phyloP scores from a whole-genome alignment of 2,797 vertebrate species.

The Bufotes viridis region DNA sequence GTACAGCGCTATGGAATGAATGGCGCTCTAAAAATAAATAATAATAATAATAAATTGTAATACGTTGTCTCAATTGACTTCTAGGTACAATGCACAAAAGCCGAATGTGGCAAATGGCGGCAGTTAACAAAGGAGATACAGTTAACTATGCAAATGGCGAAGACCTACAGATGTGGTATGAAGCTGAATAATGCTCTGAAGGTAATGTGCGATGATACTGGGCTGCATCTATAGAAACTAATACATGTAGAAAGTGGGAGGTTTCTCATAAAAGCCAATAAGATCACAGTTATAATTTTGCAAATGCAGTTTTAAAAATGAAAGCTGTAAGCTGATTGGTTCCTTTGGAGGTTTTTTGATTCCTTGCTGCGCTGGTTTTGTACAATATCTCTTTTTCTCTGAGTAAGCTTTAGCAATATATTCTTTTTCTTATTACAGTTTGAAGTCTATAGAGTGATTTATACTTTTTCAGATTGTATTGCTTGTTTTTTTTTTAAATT shows the following conservation, averaged over 20 bases:
- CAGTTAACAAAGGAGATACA: constrained; percentile 96
- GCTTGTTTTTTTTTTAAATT: too few species aligned
- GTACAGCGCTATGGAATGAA: too few species aligned
- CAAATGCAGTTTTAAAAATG: not conserved
- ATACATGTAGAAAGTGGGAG: not conserved
- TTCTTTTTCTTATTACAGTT: too few species aligned
- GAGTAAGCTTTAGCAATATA: too few species aligned
- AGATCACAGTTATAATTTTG: not conserved
- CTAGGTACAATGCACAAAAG: constrained; percentile 93
- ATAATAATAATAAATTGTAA: too few species aligned
- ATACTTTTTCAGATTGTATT: too few species aligned
- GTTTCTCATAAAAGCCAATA: not conserved
- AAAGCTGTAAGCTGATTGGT: not conserved
- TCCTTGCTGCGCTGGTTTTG: too few species aligned
- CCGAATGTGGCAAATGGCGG: constrained; percentile 93
- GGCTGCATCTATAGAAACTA: not conserved
- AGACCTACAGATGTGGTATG: constrained; percentile 90
- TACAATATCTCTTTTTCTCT: too few species aligned
- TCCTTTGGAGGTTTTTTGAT: not conserved
- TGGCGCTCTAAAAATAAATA: too few species aligned
- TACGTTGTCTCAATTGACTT: not conserved
- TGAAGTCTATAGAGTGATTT: too few species aligned
- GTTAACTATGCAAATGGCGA: constrained; percentile 85
- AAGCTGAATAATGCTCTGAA: constrained; percentile 87
- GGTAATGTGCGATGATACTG: constrained; percentile 69